Conservation (phyloP, 1,140 invertebrate genomes). For the Nymphalis io region DNA sequence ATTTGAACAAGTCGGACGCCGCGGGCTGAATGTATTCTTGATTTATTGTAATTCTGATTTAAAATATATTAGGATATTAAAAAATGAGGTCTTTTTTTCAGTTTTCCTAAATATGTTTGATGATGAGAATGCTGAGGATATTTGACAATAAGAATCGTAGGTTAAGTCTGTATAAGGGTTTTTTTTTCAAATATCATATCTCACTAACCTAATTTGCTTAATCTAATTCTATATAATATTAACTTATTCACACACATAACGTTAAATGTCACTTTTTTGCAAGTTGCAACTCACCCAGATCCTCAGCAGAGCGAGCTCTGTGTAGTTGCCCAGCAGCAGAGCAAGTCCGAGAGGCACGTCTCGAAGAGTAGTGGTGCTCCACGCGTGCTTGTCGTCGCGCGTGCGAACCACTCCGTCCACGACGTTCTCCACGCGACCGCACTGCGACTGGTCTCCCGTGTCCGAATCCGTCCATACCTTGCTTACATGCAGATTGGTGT, state of each 20-base stretch:
- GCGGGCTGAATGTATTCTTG: slow-evolving; percentile 89
- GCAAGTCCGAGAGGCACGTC: slow-evolving; percentile 82
- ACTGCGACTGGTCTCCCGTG: slow-evolving; percentile 55
- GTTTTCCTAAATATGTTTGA: no score
- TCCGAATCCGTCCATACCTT: slow-evolving; percentile 71
- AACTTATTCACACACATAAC: no score
- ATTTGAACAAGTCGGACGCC: slow-evolving; percentile 87
- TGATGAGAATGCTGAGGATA: no score
- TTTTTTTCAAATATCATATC: no score
- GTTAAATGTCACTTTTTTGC: background rate
- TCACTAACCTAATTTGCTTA: no score
- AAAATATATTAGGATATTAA: slow-evolving; percentile 57
- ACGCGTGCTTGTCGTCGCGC: slow-evolving; percentile 88
- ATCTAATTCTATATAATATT: no score
- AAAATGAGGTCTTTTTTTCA: no score
- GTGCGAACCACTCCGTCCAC: slow-evolving; percentile 88
- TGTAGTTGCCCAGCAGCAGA: slow-evolving; percentile 81
- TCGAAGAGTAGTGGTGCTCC: slow-evolving; percentile 84
- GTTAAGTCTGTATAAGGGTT: no score
- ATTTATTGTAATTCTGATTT: slow-evolving; percentile 95
- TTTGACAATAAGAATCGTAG: no score
- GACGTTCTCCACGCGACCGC: slow-evolving; percentile 78
- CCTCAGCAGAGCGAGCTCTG: slow-evolving; percentile 86
- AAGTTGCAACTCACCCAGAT: slow-evolving; percentile 85
- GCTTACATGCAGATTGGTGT: no score